These are phyloP conservation scores for Drosophila arawakana DNA, from an alignment of 1,140 invertebrate species.

Conservation along the genomic window DNA sequence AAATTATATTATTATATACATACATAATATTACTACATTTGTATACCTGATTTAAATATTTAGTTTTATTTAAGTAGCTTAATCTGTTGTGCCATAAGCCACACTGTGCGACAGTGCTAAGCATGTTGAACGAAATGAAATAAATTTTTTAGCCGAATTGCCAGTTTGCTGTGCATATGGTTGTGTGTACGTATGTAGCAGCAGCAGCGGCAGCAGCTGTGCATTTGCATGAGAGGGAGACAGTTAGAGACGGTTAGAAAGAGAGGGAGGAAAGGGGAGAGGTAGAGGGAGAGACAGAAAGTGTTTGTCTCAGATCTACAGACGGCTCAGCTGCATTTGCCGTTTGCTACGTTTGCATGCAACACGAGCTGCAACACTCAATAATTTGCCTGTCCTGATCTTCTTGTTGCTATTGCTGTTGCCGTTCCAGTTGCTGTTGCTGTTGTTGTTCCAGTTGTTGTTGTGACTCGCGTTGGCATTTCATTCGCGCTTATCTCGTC, in stretches of 20 bases:
- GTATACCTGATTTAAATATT: neutral
- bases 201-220: slow-evolving; percentile 57
- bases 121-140: slow-evolving; percentile 66
- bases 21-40: no score
- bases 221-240: slow-evolving; percentile 64
- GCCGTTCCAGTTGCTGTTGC: slow-evolving; percentile 31
- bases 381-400: slow-evolving; percentile 73
- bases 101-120: slow-evolving; percentile 40
- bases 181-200: slow-evolving; percentile 29
- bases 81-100: neutral
- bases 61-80: neutral
- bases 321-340: slow-evolving; percentile 17
- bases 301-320: slow-evolving; percentile 9
- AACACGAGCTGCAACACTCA: slow-evolving; percentile 80
- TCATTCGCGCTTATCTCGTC: slow-evolving; percentile 73
- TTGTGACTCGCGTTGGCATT: slow-evolving; percentile 75
- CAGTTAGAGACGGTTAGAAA: neutral
- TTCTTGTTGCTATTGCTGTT: slow-evolving; percentile 39
- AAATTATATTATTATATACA: no score
- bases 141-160: slow-evolving; percentile 70
- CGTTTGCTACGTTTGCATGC: slow-evolving; percentile 52
- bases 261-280: neutral
- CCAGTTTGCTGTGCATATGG: slow-evolving; percentile 58
- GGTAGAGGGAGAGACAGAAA: neutral
- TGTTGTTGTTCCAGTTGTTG: slow-evolving; percentile 40